Evolutionary conservation across 2,888 invertebrate genomes (phyloP), one percentile per base, ranked within the genome.

Genomic region (Chrysolina americana): DNA sequence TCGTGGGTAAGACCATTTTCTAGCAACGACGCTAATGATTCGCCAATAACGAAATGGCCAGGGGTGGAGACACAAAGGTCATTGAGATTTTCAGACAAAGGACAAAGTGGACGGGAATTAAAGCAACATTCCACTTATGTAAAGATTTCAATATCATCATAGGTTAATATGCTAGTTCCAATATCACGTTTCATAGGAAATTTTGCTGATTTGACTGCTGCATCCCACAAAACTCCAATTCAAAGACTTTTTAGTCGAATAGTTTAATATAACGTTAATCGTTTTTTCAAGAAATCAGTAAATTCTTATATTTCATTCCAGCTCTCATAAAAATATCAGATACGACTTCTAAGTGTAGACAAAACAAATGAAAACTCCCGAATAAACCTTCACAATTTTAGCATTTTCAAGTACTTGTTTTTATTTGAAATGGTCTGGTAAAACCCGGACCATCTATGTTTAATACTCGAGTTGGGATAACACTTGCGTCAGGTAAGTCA

Each of bases 251-350:
- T 63, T 6, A 13, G 28, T 19, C 9, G 21, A 63, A 63, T 28
- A 28, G n/a, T 63, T 36, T 28, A 10, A 63, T 19, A 63, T 63
- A 23, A 10, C 21, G 6, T 19, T 9, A 28, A 6, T 19, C 41
- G 6, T 8, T 36, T 36, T 28, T 11, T n/a, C 9, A 63, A 9
- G 11, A 59, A 23, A 53, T 41, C 41, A 6, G 41, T 6, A 11
- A 41, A 41, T 41, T 68, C 41, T 68, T 53, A 41, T 56, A 53
- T 56, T 68, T 56, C 6, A 11, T 41, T 68, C 3, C 56, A 4
- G 83, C 80, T 4, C 83, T 83, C 0, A 77, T 68, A 53, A 84
- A 84, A 28, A 78, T 71, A 56, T 80, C 80, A 9, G 41, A 41
- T 41, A 41, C 69, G 0, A 80, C 21, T 80, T 79, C 62, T 81